Conservation (phyloP, 1,140 invertebrate species). For the Drosophila sproati region DNA sequence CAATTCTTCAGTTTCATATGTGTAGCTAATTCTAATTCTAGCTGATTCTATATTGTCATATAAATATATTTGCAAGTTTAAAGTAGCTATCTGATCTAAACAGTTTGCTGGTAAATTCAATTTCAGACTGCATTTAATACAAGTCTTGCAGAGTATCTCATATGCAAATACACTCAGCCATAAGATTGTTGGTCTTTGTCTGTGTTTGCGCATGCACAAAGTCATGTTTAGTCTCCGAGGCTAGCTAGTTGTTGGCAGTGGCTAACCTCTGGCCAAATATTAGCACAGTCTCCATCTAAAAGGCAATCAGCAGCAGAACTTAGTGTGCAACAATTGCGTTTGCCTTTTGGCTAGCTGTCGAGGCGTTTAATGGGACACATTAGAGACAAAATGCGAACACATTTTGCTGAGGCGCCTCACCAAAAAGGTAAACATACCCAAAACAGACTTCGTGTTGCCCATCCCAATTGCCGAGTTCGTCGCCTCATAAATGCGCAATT, state of each 20-base stretch:
- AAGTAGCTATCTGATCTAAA: too few species aligned
- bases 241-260: slow-evolving; percentile 39
- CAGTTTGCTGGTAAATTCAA: neutral
- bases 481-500: slow-evolving; percentile 74
- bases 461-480: slow-evolving; percentile 10
- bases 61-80: too few species aligned
- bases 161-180: neutral
- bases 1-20: too few species aligned
- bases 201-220: slow-evolving; percentile 40
- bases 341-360: slow-evolving; percentile 16
- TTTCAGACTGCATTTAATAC: neutral
- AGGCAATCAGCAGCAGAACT: slow-evolving; percentile 58
- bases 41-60: too few species aligned
- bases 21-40: too few species aligned
- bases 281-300: slow-evolving; percentile 40
- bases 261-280: slow-evolving; percentile 73
- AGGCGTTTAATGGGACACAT: slow-evolving; percentile 74
- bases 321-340: slow-evolving; percentile 44
- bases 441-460: neutral
- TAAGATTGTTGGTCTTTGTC: neutral
- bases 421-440: slow-evolving; percentile 67
- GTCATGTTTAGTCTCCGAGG: slow-evolving; percentile 45
- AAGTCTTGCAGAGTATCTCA: neutral
- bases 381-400: slow-evolving; percentile 74
- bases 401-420: slow-evolving; percentile 50